These are phyloP conservation scores for Apoda limacodes DNA, from an alignment of 2,888 invertebrate genomes.

Conservation along the genomic window DNA sequence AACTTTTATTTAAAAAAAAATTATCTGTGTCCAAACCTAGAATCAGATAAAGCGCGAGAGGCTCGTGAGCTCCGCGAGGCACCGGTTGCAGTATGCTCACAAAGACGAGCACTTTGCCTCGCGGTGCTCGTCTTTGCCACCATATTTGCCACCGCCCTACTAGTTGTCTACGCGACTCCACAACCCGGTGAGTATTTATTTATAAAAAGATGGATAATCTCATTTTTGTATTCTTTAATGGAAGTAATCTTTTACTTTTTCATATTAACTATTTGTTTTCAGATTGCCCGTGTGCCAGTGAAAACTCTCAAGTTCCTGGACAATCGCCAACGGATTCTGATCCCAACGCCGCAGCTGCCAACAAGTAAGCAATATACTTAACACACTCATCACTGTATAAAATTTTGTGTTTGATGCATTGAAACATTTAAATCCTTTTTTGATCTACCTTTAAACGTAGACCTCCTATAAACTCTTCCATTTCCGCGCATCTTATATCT, in stretches of 20 bases:
- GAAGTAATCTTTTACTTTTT: not conserved
- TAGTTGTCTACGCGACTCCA: conserved; percentile 92
- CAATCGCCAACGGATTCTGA: conserved; percentile 45
- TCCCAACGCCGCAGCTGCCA: conserved; percentile 39
- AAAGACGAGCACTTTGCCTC: conserved; percentile 85
- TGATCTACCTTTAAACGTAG: too few relatives aligned
- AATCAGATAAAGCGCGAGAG: conserved; percentile 56
- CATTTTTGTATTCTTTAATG: not conserved
- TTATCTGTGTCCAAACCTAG: too few relatives aligned
- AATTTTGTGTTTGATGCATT: too few relatives aligned
- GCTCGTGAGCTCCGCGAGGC: conserved; percentile 50
- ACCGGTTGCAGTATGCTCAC: conserved; percentile 88
- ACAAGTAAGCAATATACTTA: conserved; percentile 34
- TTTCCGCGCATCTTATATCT: too few relatives aligned
- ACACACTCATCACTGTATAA: not conserved
- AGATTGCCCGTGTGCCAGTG: conserved; percentile 57
- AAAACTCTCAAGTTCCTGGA: conserved; percentile 42
- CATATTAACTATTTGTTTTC: conserved; percentile 4
- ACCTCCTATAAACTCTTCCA: too few relatives aligned
- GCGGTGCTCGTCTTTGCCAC: conserved; percentile 83
- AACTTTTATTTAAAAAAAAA: too few relatives aligned
- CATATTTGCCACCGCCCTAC: conserved; percentile 84
- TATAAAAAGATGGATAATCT: too few relatives aligned
- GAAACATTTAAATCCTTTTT: too few relatives aligned
- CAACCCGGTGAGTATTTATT: conserved; percentile 80